Base-by-base conservation (phyloP, 2,797 vertebrate species). In the Molossus alvarezi region DNA sequence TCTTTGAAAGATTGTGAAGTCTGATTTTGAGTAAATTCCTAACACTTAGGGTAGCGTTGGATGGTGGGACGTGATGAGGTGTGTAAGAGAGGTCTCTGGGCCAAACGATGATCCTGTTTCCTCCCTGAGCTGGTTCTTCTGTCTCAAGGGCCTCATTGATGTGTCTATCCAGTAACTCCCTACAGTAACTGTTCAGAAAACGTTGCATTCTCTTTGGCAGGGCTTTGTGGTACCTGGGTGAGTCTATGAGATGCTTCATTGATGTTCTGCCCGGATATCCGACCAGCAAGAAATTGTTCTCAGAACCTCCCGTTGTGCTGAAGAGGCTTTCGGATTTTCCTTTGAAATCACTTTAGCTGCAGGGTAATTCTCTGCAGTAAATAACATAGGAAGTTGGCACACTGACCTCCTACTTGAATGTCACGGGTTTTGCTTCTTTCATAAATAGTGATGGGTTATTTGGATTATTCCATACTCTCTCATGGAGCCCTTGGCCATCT, bases 361-460 rank as follows among this genome's bases (percentile, higher is more conserved):
- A 17, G 83, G 82, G 14, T 85, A 41, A 69, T 94, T 84, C 88
- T 80, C 88, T 23, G 55, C 23, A 21, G 75, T 87, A 75, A 91
- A 72, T 77, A 76, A 41, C 76, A 76, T 5, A 53, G 62, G 96
- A 95, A 55, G 71, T 60, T 75, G 64, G 89, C 83, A 79, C 65
- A 71, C 75, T 86, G 41, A 95, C 93, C 89, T 92, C 64, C 73
- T 92, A 53, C 64, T 90, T 81, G 75, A 84, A 84, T 91, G 84
- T 58, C 57, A 12, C 3, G 41, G 37, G 65, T 23, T 94, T 81
- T 51, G 62, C 72, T 62, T 69, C 67, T 84, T 87, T 95, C 23
- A 29, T 20, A 79, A 64, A 75, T 48, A 81, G 73, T 45, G 33
- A n/a, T 45, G 58, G 67, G 60, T 85, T 57, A 12, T 85, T 75